Evolutionary conservation across 2,888 invertebrate species (phyloP).

Genomic region (Anaspis maculata): DNA sequence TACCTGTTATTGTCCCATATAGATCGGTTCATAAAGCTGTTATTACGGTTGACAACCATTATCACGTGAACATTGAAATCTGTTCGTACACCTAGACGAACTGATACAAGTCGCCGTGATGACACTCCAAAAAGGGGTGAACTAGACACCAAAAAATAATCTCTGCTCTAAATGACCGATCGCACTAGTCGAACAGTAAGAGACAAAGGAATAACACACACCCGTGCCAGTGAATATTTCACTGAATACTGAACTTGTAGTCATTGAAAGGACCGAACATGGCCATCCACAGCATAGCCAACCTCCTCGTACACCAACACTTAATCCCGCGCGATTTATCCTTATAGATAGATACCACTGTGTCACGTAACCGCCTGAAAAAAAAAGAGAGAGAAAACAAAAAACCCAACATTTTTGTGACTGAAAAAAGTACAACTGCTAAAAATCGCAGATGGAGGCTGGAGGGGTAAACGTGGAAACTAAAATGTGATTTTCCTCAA

Average conservation of each 20-base stretch:
- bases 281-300: conserved; percentile 22
- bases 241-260: conserved; percentile 18
- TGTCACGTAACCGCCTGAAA: conserved; percentile 1
- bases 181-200: conserved; percentile 5
- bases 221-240: conserved; percentile 4
- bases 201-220: conserved; percentile 6
- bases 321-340: conserved; percentile 23
- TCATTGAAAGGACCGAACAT: conserved; percentile 35
- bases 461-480: too few relatives aligned
- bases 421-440: too few relatives aligned
- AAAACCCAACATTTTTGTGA: too few relatives aligned
- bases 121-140: too few relatives aligned
- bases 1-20: conserved; percentile 39
- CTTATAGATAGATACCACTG: conserved; percentile 13
- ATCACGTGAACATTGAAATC: conserved; percentile 30
- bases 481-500: too few relatives aligned
- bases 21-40: conserved; percentile 27
- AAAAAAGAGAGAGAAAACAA: too few relatives aligned
- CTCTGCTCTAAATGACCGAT: too few relatives aligned
- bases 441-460: too few relatives aligned
- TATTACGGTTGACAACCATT: conserved; percentile 40
- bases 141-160: too few relatives aligned
- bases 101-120: conserved; percentile 11
- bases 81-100: conserved; percentile 26
- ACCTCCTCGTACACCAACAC: conserved; percentile 31